Evolutionary conservation across 2,888 invertebrate species (phyloP).

Genomic region (Drosophila paranaensis): DNA sequence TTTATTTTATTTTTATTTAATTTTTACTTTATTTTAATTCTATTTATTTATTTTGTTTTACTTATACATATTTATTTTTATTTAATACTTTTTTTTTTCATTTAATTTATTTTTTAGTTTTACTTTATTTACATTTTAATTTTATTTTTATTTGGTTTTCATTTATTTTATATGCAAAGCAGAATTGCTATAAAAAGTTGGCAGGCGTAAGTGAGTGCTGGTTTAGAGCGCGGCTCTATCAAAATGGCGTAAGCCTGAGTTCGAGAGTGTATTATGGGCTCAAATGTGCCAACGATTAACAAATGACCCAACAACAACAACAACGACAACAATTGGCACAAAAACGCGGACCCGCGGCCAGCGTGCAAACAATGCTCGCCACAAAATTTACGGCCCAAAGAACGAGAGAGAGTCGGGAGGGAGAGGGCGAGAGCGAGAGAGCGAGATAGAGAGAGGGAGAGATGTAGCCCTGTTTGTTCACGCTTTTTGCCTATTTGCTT

Average conservation of each 20-base stretch:
- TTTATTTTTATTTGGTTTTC: background rate
- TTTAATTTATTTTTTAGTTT: no score
- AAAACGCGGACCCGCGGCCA: conserved; percentile 27
- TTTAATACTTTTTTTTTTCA: no score
- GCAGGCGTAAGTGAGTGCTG: background rate
- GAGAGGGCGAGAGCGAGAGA: background rate
- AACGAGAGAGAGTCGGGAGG: background rate
- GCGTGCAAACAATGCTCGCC: conserved; percentile 24
- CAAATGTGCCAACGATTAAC: conserved; percentile 35
- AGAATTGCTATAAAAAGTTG: no score
- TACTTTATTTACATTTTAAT: no score
- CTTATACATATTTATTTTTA: no score
- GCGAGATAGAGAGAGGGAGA: background rate
- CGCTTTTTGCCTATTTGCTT: conserved; percentile 52
- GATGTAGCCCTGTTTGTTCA: background rate
- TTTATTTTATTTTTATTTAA: no score
- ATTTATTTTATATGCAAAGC: no score
- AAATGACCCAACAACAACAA: conserved; percentile 32
- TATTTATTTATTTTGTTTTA: no score
- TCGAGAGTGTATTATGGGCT: conserved; percentile 5
- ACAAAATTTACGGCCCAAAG: conserved; percentile 36
- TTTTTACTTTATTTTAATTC: no score
- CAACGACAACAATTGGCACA: conserved; percentile 18
- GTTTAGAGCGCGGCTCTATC: background rate
- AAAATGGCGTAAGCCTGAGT: conserved; percentile 4